These are phyloP conservation scores for Grantiella picta DNA, from an alignment of 2,113 vertebrate species.

Conservation along the genomic window DNA sequence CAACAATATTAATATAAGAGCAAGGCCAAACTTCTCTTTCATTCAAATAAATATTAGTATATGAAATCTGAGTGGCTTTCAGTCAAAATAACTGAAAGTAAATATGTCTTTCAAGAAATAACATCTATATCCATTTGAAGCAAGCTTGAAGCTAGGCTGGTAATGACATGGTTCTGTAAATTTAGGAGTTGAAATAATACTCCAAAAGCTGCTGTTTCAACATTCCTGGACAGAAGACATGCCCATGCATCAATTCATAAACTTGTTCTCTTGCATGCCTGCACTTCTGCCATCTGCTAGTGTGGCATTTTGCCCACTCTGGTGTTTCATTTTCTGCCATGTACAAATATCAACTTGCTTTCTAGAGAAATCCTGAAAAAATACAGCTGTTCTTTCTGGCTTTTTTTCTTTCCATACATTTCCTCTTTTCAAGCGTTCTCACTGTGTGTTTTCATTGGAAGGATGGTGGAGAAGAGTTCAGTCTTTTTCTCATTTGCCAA, in stretches of 20 bases:
- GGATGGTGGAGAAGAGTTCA: neutral
- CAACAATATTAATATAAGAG: neutral
- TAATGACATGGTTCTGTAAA: neutral
- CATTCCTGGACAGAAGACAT: constrained; percentile 35
- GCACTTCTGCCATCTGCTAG: constrained; percentile 28
- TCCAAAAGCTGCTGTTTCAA: constrained; percentile 33
- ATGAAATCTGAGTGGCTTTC: neutral
- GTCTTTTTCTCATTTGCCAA: neutral
- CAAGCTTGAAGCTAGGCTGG: neutral
- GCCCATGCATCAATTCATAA: neutral
- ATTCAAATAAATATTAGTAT: neutral
- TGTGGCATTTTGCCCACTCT: constrained; percentile 21
- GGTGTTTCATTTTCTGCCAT: neutral
- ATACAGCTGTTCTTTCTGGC: neutral
- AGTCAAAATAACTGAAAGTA: neutral
- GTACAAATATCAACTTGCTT: neutral
- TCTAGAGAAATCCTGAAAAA: constrained; percentile 21
- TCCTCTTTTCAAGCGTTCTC: neutral
- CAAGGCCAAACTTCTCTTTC: neutral
- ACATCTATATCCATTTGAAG: neutral
- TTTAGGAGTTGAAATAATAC: neutral
- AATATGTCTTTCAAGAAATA: neutral
- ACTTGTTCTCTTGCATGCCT: constrained; percentile 43
- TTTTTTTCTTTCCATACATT: neutral
- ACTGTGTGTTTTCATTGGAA: neutral